These are phyloP conservation scores for Elachura formosa DNA, from an alignment of 2,113 vertebrate species.

Conservation along the genomic window DNA sequence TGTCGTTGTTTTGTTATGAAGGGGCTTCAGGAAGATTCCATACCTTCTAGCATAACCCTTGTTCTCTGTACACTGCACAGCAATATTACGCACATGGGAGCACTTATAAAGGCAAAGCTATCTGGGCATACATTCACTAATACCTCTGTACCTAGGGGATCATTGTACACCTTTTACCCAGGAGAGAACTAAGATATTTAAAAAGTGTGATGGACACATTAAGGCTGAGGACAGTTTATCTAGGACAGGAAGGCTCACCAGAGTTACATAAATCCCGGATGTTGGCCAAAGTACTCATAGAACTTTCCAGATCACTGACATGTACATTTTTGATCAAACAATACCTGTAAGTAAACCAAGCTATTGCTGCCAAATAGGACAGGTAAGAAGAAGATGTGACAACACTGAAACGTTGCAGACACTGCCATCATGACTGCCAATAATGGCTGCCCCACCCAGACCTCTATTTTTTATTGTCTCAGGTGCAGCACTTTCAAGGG, in stretches of 20 bases:
- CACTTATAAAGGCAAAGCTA: background rate
- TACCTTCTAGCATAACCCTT: background rate
- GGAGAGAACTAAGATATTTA: background rate
- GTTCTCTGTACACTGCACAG: background rate
- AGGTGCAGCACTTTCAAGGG: background rate
- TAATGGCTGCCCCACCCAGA: background rate
- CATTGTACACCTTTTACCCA: background rate
- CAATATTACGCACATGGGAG: background rate
- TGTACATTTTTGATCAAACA: background rate
- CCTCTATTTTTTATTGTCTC: background rate
- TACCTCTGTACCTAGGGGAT: background rate
- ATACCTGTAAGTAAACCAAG: background rate
- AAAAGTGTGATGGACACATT: background rate
- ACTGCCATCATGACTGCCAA: background rate
- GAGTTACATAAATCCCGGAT: background rate
- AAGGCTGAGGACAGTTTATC: background rate
- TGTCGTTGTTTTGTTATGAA: background rate
- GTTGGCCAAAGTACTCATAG: background rate
- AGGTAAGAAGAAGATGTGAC: background rate
- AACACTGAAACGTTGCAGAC: background rate
- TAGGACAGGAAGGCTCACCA: background rate
- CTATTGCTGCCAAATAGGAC: background rate
- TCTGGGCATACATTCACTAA: background rate
- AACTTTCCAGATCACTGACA: background rate
- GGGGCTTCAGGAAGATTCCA: background rate